A percentile compares a stretch with the other conserved stretches of the same genome.
These are phyloP conservation scores for Sander lucioperca DNA, from an alignment of 2,113 vertebrate species.

Conservation along the genomic window DNA sequence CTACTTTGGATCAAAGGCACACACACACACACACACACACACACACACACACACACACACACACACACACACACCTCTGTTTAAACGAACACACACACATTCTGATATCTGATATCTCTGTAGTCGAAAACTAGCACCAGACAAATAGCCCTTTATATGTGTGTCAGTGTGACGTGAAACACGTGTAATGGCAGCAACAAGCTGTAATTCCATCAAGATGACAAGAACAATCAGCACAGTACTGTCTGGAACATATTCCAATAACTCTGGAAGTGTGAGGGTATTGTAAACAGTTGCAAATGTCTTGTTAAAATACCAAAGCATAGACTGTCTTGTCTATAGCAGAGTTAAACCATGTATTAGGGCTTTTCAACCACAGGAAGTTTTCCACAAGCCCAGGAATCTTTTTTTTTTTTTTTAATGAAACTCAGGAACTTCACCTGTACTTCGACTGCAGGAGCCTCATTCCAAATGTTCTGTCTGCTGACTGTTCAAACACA, in stretches of 20 bases:
- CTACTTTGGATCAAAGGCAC: constrained; percentile 20
- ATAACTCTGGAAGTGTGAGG: neutral
- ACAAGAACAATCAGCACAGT: neutral
- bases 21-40: neutral
- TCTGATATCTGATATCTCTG: neutral
- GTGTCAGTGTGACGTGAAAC: neutral
- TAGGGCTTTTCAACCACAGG: neutral
- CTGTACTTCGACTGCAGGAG: neutral
- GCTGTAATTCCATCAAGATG: neutral
- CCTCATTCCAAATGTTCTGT: too few relatives aligned
- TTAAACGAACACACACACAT: neutral
- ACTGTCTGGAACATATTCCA: constrained; percentile 13
- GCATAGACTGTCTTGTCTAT: neutral
- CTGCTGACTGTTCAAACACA: neutral
- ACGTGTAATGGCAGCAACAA: neutral
- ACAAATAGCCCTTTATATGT: neutral
- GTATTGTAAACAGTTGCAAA: neutral
- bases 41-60: neutral
- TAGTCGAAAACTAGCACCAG: neutral
- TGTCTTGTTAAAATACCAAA: neutral
- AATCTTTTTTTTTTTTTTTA: neutral
- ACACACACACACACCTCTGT: too few relatives aligned
- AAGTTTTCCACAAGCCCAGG: neutral
- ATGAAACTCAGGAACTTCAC: neutral
- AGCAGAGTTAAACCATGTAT: neutral